Percentiles rank a stretch among this genome's conserved stretches.
These are phyloP conservation scores for Plectus sambesii DNA, from an alignment of 1,140 invertebrate genomes.

Conservation along the genomic window DNA sequence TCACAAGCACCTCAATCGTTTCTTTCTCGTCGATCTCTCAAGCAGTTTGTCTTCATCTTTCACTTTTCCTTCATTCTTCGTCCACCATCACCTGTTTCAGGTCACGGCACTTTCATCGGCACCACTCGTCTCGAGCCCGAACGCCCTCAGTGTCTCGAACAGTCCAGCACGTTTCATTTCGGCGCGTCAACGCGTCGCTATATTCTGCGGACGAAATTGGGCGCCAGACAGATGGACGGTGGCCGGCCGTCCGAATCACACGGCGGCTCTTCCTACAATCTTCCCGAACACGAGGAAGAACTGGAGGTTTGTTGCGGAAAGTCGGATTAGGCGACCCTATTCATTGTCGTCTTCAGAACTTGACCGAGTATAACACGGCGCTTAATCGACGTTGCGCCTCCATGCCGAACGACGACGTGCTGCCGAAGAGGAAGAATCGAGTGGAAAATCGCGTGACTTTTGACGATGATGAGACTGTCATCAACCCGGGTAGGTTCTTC, in stretches of 20 bases:
- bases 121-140: constrained; percentile 27
- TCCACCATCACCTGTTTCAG: no score
- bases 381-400: constrained; percentile 91
- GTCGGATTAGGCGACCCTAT: constrained; percentile 26
- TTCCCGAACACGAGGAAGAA: constrained; percentile 30
- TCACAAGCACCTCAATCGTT: constrained; percentile 83
- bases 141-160: constrained; percentile 36
- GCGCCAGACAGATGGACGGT: no score
- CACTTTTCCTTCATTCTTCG: no score
- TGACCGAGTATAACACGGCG: constrained; percentile 98
- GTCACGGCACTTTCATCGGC: constrained; percentile 41
- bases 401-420: constrained; percentile 62
- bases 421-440: constrained; percentile 55
- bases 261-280: constrained; percentile 2
- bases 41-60: constrained; percentile 90
- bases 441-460: constrained; percentile 65
- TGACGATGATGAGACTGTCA: constrained; percentile 94
- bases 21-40: constrained; percentile 90
- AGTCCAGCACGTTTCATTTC: constrained; percentile 30
- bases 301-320: constrained; percentile 26
- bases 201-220: constrained; percentile 21
- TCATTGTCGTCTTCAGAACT: constrained; percentile 59
- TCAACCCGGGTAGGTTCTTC: constrained; percentile 64
- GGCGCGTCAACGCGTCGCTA: constrained; percentile 38
- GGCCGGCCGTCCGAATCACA: no score